phyloP scores from a whole-genome alignment of 2,113 vertebrate species.

The Hydrochoerus hydrochaeris region DNA sequence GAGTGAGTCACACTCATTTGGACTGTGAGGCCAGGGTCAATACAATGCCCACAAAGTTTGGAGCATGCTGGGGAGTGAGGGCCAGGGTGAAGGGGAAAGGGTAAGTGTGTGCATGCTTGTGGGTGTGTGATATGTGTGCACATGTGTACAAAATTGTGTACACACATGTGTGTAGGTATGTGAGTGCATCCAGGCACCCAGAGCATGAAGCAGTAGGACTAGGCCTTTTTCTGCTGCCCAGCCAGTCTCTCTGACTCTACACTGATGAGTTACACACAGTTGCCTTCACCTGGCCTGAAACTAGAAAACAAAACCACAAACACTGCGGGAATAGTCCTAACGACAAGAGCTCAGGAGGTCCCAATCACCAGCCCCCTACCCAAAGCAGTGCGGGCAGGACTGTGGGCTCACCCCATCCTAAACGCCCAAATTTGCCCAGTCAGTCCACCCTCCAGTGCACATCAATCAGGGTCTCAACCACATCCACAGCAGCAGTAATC shows the following conservation, averaged over 20 bases:
- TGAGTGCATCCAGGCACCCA: accelerated
- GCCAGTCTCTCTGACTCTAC: neutral
- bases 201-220: neutral
- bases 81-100: neutral
- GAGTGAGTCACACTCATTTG: neutral
- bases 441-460: neutral
- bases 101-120: neutral
- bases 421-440: neutral
- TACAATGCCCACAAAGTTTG: neutral
- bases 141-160: neutral
- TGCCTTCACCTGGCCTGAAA: neutral
- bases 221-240: neutral
- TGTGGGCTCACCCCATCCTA: neutral
- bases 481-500: neutral
- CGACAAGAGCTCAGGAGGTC: neutral
- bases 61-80: neutral
- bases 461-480: neutral
- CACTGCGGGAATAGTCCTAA: neutral
- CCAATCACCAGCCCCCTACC: neutral
- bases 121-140: neutral
- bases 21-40: neutral
- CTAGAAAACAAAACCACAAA: neutral
- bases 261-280: neutral
- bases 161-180: accelerated
- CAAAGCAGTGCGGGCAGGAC: neutral